A percentile compares a stretch with the other conserved stretches of the same genome.
phyloP scores from a whole-genome alignment of 2,888 invertebrate species.

The Abrostola triplasia region DNA sequence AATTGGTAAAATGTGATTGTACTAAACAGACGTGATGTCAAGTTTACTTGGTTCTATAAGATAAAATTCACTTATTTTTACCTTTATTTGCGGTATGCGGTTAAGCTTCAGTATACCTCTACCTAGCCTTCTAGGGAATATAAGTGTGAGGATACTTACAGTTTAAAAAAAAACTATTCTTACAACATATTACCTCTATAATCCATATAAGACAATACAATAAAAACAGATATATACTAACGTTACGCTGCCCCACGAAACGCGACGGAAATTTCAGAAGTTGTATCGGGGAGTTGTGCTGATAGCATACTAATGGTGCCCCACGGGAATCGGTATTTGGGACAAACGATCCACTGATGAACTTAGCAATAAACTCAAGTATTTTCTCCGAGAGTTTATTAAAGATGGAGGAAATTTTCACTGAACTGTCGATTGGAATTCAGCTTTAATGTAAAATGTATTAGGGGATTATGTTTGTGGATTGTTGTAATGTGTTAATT shows the following conservation, averaged over 20 bases:
- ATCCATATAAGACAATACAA: conserved; percentile 20
- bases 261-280: conserved; percentile 40
- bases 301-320: conserved; percentile 43
- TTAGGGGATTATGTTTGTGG: conserved; percentile 6
- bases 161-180: background rate
- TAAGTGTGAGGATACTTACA: too few species aligned
- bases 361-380: conserved; percentile 37
- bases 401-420: conserved; percentile 17
- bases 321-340: conserved; percentile 29
- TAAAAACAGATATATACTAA: background rate
- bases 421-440: conserved; percentile 29
- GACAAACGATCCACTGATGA: conserved; percentile 35
- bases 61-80: too few species aligned
- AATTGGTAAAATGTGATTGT: too few species aligned
- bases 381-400: conserved; percentile 25
- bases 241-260: conserved; percentile 5
- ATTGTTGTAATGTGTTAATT: background rate
- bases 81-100: too few species aligned
- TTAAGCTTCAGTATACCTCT: background rate
- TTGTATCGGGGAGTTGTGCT: conserved; percentile 30
- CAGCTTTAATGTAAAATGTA: conserved; percentile 14
- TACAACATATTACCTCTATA: background rate
- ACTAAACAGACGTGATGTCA: too few species aligned
- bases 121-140: background rate
- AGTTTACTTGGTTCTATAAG: too few species aligned